Evolutionary conservation across 2,888 invertebrate genomes (phyloP).

Genomic region (Pyrgus malvae): DNA sequence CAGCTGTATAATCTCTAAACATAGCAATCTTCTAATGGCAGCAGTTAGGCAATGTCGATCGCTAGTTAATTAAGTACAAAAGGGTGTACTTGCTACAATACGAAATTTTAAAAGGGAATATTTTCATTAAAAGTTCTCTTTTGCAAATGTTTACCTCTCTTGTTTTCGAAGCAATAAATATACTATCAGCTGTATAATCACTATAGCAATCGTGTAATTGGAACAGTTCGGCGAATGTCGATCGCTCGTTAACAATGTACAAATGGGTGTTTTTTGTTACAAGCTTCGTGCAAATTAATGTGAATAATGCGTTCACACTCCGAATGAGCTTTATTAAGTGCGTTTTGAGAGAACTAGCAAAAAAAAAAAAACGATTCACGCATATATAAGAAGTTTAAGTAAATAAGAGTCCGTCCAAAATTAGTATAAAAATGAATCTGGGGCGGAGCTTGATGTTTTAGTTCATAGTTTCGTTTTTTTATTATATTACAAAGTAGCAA

Average conservation of each 20-base stretch:
- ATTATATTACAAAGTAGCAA: no score
- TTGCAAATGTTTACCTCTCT: no score
- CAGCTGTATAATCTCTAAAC: background rate
- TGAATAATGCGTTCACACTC: background rate
- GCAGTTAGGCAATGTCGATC: constrained; percentile 6
- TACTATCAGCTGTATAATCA: background rate
- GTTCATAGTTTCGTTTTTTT: no score
- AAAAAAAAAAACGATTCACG: no score
- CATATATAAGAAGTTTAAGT: no score
- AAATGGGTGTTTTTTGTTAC: constrained; percentile 9
- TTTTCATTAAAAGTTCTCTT: no score
- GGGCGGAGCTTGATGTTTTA: no score
- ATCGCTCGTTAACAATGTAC: constrained; percentile 18
- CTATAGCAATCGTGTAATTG: constrained; percentile 20
- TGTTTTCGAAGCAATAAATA: no score
- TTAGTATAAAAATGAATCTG: no score
- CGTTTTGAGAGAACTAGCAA: no score
- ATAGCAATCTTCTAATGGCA: constrained; percentile 22
- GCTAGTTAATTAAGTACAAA: constrained; percentile 18
- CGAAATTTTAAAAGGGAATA: no score
- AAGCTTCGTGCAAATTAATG: background rate
- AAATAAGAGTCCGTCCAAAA: no score
- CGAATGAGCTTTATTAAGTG: background rate
- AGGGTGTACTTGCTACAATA: constrained; percentile 9
- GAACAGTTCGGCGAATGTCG: constrained; percentile 2